Evolutionary conservation across 1,140 invertebrate genomes (phyloP), one percentile per base, ranked within the genome.

Genomic region (Drosophila biarmipes): DNA sequence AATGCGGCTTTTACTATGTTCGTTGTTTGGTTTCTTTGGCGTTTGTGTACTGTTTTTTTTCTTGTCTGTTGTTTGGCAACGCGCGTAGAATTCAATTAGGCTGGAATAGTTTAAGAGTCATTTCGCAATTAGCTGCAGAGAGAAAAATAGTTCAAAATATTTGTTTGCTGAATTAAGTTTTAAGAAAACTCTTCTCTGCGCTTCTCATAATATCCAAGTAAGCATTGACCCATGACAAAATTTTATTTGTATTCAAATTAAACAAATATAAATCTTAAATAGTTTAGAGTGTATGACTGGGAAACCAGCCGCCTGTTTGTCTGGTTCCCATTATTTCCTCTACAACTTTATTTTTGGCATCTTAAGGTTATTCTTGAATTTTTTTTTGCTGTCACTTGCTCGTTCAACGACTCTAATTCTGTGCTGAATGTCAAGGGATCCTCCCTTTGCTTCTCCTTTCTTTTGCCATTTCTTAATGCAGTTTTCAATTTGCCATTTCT

Each of bases 401-500:
- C 81, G 82, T 82, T 87, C 81, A 87, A 82, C 87, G 82, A 87
- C 82, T 78, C 64, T 67, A 64, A 64, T 56, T 68, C 51, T 67
- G 12, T 46, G 10, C 17, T 43, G 40, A 68, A 49, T 62, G 40
- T 42, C 43, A 43, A 46, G 57, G 31, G 52, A 57, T 29, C 40
- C 35, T 34, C 31, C 42, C 42, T 42, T 27, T n/a, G 35, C 6
- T 34, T 10, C 21, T 6, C 31, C 12, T 21, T 27, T 27, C 52
- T 6, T 45, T 55, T 17, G 46, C 31, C 48, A 37, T 66, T 38
- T 51, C 55, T 58, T 67, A 75, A 68, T 61, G 66, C 69, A 62
- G 52, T 78, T 56, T 86, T 77, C 81, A 86, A 85, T 85, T 81
- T 81, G 72, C 84, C 68, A 89, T 86, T 89, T 68, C 82, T 87